Conservation (phyloP, 1,140 invertebrate genomes). For the Camponotus pennsylvanicus region DNA sequence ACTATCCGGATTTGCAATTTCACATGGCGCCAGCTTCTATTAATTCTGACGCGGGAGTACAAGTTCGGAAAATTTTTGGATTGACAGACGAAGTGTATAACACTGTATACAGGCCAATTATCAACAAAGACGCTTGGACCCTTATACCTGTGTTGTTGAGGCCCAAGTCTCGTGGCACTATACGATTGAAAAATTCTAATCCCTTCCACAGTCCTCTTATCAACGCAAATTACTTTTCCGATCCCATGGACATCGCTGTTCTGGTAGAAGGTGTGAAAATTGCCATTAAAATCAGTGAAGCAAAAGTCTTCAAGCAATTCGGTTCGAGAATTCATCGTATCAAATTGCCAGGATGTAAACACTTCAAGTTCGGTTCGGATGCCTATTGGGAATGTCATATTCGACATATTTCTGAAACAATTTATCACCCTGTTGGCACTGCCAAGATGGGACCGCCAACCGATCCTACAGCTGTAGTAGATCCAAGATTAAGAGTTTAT, state of each 20-base stretch:
- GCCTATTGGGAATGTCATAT: slow-evolving; percentile 95
- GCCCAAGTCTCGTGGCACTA: slow-evolving; percentile 92
- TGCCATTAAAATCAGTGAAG: slow-evolving; percentile 90
- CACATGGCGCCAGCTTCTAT: slow-evolving; percentile 95
- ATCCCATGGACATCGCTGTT: slow-evolving; percentile 91
- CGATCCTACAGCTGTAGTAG: slow-evolving; percentile 93
- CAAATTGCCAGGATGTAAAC: slow-evolving; percentile 92
- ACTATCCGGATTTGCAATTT: slow-evolving; percentile 94
- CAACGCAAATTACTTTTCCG: slow-evolving; percentile 95
- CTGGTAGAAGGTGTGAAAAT: slow-evolving; percentile 94
- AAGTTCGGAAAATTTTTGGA: slow-evolving; percentile 92
- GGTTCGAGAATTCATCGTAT: slow-evolving; percentile 91
- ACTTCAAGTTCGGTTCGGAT: slow-evolving; percentile 91
- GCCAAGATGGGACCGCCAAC: slow-evolving; percentile 93
- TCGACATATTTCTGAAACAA: slow-evolving; percentile 94
- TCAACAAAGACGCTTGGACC: slow-evolving; percentile 93
- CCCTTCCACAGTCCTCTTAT: slow-evolving; percentile 95
- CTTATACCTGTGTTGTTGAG: slow-evolving; percentile 93
- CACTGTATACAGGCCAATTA: slow-evolving; percentile 91
- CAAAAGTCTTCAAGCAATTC: slow-evolving; percentile 93
- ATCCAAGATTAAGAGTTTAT: slow-evolving; percentile 92
- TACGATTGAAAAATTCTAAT: slow-evolving; percentile 91
- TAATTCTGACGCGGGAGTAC: slow-evolving; percentile 91
- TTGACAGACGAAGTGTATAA: slow-evolving; percentile 94
- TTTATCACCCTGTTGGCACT: slow-evolving; percentile 94